Base-by-base conservation (phyloP, 2,888 invertebrate genomes). In the Uloborus plumipes region DNA sequence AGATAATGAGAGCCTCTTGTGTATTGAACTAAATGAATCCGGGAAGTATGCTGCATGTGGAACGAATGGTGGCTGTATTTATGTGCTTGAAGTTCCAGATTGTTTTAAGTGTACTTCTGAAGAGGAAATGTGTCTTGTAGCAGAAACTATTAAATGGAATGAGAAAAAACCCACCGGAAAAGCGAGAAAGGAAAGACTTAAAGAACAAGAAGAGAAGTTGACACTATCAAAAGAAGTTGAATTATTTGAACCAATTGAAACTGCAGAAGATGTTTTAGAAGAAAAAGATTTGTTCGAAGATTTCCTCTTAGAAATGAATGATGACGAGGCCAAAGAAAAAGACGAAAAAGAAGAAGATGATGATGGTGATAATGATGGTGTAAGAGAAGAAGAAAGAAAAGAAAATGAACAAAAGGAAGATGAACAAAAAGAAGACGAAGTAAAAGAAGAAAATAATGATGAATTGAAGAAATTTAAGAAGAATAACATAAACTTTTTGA, bases 161-260 rank as follows among this genome's bases (percentile, higher is more conserved):
- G n/a, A 26, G 6, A 58, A 55, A 49, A 20, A 2, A 13, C 14
- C 39, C 0, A 47, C 49, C 11, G 73, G 62, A 16, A 31, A 16
- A 4, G 31, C 65, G 14, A 62, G 67, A 61, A 7, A 7, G 0
- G 18, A 67, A 13, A 72, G 67, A 22, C 18, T 73, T 7, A 2
- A 47, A n/a, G 26, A 49, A 6, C 9, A 9, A 13, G 72, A 72
- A 7, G 26, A 15, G 22, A 53, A 18, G 18, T 2, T 16, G 0
- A 58, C 64, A 49, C 11, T 22, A 16, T 31, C n/a, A n/a, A 1
- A 13, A 6, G 22, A 51, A 15, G 51, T 53, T 50, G 70, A 77
- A 3, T 18, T 15, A 2, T 77, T 49, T 55, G 77, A 77, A 49
- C 77, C 70, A 18, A 70, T 70, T 0, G 77, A 77, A 49, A 77